Evolutionary conservation across 2,113 vertebrate genomes (phyloP).

Genomic region (Daphoenositta chrysoptera): DNA sequence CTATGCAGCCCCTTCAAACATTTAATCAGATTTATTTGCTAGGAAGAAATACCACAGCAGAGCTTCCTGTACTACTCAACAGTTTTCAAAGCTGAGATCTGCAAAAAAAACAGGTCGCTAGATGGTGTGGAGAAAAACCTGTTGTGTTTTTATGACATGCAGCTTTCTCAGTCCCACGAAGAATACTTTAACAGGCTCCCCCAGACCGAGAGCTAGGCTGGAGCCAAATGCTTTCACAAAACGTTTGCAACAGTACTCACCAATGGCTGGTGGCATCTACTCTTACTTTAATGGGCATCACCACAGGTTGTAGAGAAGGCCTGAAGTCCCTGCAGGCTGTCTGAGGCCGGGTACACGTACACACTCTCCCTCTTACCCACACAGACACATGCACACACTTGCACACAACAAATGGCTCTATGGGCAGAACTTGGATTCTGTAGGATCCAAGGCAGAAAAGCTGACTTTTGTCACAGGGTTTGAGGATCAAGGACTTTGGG

Average conservation of each 20-base stretch:
- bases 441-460: constrained; percentile 56
- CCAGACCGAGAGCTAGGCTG: neutral
- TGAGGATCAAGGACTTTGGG: neutral
- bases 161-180: neutral
- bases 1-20: neutral
- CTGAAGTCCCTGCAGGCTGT: neutral
- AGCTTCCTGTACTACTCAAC: neutral
- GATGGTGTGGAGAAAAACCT: neutral
- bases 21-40: neutral
- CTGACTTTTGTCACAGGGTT: neutral
- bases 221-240: constrained; percentile 19
- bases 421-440: constrained; percentile 52
- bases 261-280: neutral
- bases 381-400: neutral
- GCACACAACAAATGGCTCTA: constrained; percentile 7
- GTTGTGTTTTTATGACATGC: neutral
- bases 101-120: neutral
- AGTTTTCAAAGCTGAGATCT: neutral
- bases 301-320: neutral
- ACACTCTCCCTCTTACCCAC: neutral
- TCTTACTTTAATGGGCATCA: neutral
- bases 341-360: neutral
- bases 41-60: neutral
- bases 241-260: constrained; percentile 11
- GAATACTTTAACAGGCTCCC: neutral